phyloP scores from a whole-genome alignment of 2,113 vertebrate species.

The Planiliza haematocheilus region DNA sequence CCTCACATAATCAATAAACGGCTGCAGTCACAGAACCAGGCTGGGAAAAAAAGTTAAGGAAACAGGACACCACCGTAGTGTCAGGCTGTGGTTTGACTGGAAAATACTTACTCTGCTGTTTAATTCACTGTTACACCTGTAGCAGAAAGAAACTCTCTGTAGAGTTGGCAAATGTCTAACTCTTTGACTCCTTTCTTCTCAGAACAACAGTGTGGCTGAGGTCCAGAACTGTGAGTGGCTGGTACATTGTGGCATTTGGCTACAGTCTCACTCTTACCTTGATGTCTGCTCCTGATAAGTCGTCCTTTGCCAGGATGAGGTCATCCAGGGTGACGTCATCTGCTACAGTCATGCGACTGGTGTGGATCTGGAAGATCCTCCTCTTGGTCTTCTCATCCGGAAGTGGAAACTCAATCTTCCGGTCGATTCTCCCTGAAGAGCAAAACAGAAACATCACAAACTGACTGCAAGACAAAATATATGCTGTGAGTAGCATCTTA shows the following conservation, averaged over 20 bases:
- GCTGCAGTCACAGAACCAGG: background rate
- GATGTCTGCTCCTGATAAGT: slow-evolving; percentile 97
- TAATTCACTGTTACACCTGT: background rate
- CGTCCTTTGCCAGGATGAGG: slow-evolving; percentile 97
- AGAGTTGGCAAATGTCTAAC: background rate
- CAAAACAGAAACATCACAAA: background rate
- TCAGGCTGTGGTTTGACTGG: background rate
- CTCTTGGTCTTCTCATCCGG: slow-evolving; percentile 98
- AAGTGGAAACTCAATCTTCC: slow-evolving; percentile 98
- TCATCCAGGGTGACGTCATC: slow-evolving; percentile 95
- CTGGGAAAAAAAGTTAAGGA: background rate
- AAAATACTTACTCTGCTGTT: background rate
- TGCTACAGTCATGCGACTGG: slow-evolving; percentile 95
- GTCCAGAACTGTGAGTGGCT: background rate
- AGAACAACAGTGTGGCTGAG: background rate
- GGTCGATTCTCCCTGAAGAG: slow-evolving; percentile 91
- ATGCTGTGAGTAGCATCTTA: background rate
- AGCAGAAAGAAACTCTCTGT: background rate
- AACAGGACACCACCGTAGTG: background rate
- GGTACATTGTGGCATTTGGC: background rate
- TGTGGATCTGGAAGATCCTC: slow-evolving; percentile 98
- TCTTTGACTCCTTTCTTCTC: background rate
- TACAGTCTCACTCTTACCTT: slow-evolving; percentile 83
- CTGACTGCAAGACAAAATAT: background rate
- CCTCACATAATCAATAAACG: slow-evolving; percentile 28